phyloP scores from a whole-genome alignment of 2,113 vertebrate species.

The Xenopus borealis region DNA sequence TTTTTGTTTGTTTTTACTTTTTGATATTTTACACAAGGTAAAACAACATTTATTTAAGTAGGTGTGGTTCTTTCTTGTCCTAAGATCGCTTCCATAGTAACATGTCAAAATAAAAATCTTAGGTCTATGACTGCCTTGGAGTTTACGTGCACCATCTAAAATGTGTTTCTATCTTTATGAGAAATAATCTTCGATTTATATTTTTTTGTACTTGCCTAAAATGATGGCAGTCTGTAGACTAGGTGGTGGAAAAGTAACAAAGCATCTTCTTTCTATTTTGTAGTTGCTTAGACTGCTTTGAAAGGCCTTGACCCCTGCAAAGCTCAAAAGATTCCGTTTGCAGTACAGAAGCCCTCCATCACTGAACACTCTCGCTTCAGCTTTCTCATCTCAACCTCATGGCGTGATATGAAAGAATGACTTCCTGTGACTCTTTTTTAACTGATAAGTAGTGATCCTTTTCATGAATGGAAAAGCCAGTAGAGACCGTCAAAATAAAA shows the following conservation, averaged over 20 bases:
- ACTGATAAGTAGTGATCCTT: not conserved
- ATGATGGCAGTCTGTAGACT: not conserved
- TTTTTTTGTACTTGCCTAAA: not conserved
- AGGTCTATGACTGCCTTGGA: no score
- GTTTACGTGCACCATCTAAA: no score
- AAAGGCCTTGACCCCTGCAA: constrained; percentile 1
- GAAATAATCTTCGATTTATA: not conserved
- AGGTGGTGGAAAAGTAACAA: not conserved
- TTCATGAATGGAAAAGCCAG: constrained; percentile 26
- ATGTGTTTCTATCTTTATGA: no score
- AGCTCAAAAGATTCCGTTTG: constrained; percentile 24
- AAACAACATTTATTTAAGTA: no score
- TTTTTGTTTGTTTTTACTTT: no score
- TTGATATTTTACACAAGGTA: no score
- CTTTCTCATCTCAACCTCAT: constrained; percentile 25
- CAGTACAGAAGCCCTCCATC: constrained; percentile 6
- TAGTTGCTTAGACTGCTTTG: constrained; percentile 2
- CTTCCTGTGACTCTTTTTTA: constrained; percentile 17
- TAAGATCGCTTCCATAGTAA: no score
- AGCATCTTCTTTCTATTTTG: constrained; percentile 12
- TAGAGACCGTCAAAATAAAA: constrained; percentile 24
- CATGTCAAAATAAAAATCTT: no score
- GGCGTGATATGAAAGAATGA: constrained; percentile 36
- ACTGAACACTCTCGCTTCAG: constrained; percentile 12
- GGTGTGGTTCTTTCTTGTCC: no score